phyloP scores from a whole-genome alignment of 2,113 vertebrate species.

The Mormoops blainvillei region DNA sequence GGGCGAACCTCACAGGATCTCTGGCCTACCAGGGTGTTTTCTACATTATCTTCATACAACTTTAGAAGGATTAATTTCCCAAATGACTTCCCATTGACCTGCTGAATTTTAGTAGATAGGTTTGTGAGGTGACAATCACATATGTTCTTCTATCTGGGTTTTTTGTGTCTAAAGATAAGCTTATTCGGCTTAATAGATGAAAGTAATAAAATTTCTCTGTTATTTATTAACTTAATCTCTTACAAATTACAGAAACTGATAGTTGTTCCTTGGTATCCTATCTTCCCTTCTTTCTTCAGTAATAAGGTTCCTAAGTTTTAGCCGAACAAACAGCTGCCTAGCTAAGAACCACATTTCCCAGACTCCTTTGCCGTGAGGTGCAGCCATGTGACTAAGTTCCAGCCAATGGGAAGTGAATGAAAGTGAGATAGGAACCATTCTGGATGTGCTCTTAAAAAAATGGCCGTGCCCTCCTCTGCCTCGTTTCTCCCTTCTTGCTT shows the following conservation, averaged over 20 bases:
- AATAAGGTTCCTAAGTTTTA: background rate
- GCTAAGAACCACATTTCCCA: background rate
- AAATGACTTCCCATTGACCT: background rate
- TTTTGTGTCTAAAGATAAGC: background rate
- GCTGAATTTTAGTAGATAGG: background rate
- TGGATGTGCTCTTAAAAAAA: background rate
- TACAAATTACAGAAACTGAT: background rate
- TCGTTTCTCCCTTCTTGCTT: background rate
- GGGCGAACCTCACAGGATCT: background rate
- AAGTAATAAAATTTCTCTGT: background rate
- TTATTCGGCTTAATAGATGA: background rate
- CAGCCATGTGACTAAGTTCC: background rate
- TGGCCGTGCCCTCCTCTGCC: background rate
- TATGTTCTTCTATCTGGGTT: background rate
- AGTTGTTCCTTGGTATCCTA: background rate
- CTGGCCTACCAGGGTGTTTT: background rate
- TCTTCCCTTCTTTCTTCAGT: background rate
- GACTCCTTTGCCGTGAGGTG: background rate
- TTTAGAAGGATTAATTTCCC: background rate
- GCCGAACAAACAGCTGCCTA: background rate
- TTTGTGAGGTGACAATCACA: background rate
- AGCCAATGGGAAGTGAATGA: background rate
- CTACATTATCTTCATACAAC: background rate
- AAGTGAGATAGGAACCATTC: background rate
- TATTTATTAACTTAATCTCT: conserved; percentile 11